Evolutionary conservation across 2,113 vertebrate species (phyloP), one percentile per base, ranked within the genome.

Genomic region (Tonatia bakeri): DNA sequence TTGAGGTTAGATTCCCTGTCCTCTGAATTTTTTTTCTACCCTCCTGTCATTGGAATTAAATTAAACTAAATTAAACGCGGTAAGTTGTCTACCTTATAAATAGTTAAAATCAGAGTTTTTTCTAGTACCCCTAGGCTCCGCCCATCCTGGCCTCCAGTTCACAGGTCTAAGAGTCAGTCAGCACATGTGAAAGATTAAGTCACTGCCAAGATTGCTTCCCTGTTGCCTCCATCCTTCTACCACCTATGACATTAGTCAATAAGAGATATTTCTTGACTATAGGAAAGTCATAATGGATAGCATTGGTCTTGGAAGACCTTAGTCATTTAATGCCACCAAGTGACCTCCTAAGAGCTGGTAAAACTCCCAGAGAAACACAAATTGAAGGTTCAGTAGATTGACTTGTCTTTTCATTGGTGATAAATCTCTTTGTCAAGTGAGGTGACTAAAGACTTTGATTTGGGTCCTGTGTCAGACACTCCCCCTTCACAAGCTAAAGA

Each of bases 401-500:
- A 64, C 50, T 88, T 75, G 31, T 61, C 81, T 92, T 91, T 88
- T 90, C 38, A 75, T 65, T 38, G 7, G 6, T 91, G 26, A 92
- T 59, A 83, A 83, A 91, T 75, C 54, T 89, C 38, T 89, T 86
- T 83, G 36, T 80, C 85, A 92, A 70, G 16, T 69, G 28, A 69
- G n/a, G 31, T 77, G 26, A 94, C 87, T 84, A 59, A 86, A 93
- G 65, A 90, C 33, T 87, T 73, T 81, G 82, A 85, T 72, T 89
- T 75, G 77, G 69, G 45, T 64, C 79, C 80, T 67, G 6, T 45
- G 40, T 76, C 75, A 84, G 94, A 91, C n/a, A 54, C 12, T 85
- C 50, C 54, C 22, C 59, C 7, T 87, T 59, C 22, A 36, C 33
- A 75, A 77, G 26, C 56, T 81, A 76, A 61, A 52, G 64, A 81